Conservation (phyloP, 2,113 vertebrate species). For the Pygoscelis adeliae region DNA sequence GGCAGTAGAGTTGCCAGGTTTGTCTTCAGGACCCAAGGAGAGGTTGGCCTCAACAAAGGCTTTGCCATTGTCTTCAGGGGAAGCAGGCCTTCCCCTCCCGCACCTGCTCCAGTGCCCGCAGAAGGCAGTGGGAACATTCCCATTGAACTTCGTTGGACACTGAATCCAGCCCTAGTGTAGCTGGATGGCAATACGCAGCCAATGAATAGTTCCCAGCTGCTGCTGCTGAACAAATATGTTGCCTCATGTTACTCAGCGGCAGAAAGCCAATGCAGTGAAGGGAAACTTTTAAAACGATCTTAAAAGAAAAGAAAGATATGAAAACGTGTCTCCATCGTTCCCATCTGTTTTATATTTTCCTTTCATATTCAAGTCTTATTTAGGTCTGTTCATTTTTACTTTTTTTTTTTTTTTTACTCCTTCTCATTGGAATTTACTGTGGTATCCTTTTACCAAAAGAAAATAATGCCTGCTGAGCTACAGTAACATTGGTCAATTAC, state of each 20-base stretch:
- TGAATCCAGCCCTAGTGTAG: background rate
- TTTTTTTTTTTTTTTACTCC: background rate
- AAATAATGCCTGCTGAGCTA: slow-evolving; percentile 59
- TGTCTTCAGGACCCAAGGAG: background rate
- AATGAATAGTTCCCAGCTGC: slow-evolving; percentile 23
- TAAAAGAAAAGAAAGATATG: slow-evolving; percentile 78
- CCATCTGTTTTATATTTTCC: slow-evolving; percentile 78
- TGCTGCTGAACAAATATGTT: slow-evolving; percentile 72
- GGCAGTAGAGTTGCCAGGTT: background rate
- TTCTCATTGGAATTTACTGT: slow-evolving; percentile 40
- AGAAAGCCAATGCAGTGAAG: slow-evolving; percentile 74
- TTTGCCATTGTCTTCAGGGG: background rate
- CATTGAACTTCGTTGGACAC: background rate
- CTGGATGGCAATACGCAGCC: background rate
- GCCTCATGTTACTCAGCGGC: slow-evolving; percentile 68
- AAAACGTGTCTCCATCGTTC: slow-evolving; percentile 77
- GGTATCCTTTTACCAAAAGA: slow-evolving; percentile 58
- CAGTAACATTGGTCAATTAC: slow-evolving; percentile 35
- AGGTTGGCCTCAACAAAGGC: background rate
- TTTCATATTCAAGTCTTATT: slow-evolving; percentile 48
- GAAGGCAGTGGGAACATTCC: background rate
- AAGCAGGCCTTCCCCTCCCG: background rate
- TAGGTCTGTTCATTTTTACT: background rate
- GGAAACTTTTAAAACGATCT: slow-evolving; percentile 78
- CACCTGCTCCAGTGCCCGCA: background rate